Evolutionary conservation across 2,113 vertebrate species (phyloP), one percentile per base, ranked within the genome.

Genomic region (Seriola quinqueradiata): DNA sequence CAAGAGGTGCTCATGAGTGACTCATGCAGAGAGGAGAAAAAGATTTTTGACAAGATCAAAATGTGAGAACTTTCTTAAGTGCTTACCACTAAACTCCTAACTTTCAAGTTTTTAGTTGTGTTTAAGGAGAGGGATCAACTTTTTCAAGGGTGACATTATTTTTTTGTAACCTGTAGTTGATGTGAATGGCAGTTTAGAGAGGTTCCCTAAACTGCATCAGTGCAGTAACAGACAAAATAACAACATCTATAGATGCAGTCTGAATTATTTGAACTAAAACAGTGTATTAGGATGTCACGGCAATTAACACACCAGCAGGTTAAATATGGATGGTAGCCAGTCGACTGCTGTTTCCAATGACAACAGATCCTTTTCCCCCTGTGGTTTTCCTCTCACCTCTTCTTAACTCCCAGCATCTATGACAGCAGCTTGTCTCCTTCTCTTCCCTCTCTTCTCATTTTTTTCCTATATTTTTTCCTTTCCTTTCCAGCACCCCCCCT

Each of bases 271-370:
- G 10, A 70, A 60, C 34, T 32, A 10, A 61, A 66, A 28, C 54
- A 38, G 58, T 52, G 23, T 34, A 70, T 82, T 61, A 75, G 60
- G 58, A 69, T 48, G 42, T 19, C 25, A 11, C 25, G 11, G 58
- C 44, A 34, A 54, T 70, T 58, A 25, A 72, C 72, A 75, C 70
- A 72, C 14, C 74, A 36, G 36, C 34, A 50, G 72, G 54, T 79
- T 70, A 70, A 77, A 70, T 32, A 70, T 75, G 69, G 63, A 73
- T 48, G 44, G n/a, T 11, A 66, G 44, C 21, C n/a, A 25, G 23
- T 32, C 21, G 17, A 50, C 60, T 68, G 57, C 70, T 14, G 84
- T 87, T 84, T 87, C 81, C 78, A 84, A 21, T 79, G 75, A 77
- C 81, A 84, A 76, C 81, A 82, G 66, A 54, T 77, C 12, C 40